phyloP scores from a whole-genome alignment of 2,888 invertebrate species.

The Venusia cambrica region DNA sequence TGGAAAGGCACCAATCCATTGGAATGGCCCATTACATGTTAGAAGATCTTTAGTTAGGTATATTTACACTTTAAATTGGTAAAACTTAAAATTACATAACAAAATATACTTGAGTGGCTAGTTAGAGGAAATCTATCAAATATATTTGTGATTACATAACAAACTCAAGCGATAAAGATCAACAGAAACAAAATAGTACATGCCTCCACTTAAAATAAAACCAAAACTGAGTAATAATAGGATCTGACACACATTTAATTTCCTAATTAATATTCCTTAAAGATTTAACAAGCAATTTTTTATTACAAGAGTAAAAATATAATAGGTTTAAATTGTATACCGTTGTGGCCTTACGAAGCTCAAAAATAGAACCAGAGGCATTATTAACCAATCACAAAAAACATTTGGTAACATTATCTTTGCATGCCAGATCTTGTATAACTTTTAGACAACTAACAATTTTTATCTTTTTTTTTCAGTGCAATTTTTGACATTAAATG shows the following conservation, averaged over 20 bases:
- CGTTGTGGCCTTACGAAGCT: too few relatives aligned
- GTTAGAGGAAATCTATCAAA: constrained; percentile 65
- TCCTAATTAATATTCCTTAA: constrained; percentile 2
- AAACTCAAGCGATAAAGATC: constrained; percentile 71
- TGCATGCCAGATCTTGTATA: constrained; percentile 34
- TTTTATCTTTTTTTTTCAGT: constrained; percentile 41
- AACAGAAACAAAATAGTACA: constrained; percentile 68
- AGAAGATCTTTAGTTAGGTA: constrained; percentile 62
- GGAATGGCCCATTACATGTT: constrained; percentile 56
- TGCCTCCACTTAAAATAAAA: constrained; percentile 45
- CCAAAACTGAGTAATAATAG: constrained; percentile 24
- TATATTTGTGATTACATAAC: constrained; percentile 70
- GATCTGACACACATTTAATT: constrained; percentile 33
- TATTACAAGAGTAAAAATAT: too few relatives aligned
- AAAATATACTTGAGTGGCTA: constrained; percentile 71
- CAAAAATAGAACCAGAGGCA: constrained; percentile 2
- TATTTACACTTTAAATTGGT: constrained; percentile 70
- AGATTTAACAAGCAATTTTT: constrained; percentile 1
- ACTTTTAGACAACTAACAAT: constrained; percentile 34
- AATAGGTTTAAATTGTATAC: too few relatives aligned
- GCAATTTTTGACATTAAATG: constrained; percentile 54
- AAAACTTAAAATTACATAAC: constrained; percentile 79
- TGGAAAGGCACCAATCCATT: constrained; percentile 39
- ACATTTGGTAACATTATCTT: constrained; percentile 7
- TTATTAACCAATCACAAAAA: constrained; percentile 1